These are phyloP conservation scores for Hypselothyrea guttata DNA, from an alignment of 2,888 invertebrate genomes.

Conservation along the genomic window DNA sequence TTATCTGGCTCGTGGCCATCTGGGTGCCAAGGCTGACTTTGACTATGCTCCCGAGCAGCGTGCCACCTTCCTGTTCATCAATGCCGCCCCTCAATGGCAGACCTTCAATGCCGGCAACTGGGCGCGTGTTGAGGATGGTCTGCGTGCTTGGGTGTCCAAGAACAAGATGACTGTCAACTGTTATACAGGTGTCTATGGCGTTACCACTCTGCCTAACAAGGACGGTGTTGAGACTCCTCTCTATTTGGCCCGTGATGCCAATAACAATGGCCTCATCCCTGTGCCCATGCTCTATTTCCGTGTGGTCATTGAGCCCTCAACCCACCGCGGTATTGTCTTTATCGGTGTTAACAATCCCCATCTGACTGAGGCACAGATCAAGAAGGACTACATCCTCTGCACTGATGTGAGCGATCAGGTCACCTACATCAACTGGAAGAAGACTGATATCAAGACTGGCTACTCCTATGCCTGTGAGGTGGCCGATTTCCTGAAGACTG, in stretches of 20 bases:
- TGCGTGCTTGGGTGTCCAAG: slow-evolving; percentile 78
- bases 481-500: slow-evolving; percentile 66
- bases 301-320: slow-evolving; percentile 83
- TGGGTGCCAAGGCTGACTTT: slow-evolving; percentile 84
- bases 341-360: slow-evolving; percentile 83
- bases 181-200: slow-evolving; percentile 85
- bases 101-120: slow-evolving; percentile 86
- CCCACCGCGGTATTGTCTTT: slow-evolving; percentile 83
- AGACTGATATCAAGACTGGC: slow-evolving; percentile 69
- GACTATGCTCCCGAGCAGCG: slow-evolving; percentile 83
- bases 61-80: slow-evolving; percentile 84
- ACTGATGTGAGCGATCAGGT: slow-evolving; percentile 75
- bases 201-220: slow-evolving; percentile 83
- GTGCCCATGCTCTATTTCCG: slow-evolving; percentile 85
- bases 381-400: slow-evolving; percentile 75
- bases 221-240: slow-evolving; percentile 79
- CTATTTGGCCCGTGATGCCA: slow-evolving; percentile 78
- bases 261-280: slow-evolving; percentile 82
- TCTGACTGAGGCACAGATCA: slow-evolving; percentile 72
- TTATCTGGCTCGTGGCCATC: slow-evolving; percentile 83
- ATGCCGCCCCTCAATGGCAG: slow-evolving; percentile 85
- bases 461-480: slow-evolving; percentile 80
- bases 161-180: slow-evolving; percentile 81
- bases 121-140: slow-evolving; percentile 83
- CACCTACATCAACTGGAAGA: slow-evolving; percentile 77